Conservation (phyloP, 2,888 invertebrate genomes). For the Conops quadrifasciatus region DNA sequence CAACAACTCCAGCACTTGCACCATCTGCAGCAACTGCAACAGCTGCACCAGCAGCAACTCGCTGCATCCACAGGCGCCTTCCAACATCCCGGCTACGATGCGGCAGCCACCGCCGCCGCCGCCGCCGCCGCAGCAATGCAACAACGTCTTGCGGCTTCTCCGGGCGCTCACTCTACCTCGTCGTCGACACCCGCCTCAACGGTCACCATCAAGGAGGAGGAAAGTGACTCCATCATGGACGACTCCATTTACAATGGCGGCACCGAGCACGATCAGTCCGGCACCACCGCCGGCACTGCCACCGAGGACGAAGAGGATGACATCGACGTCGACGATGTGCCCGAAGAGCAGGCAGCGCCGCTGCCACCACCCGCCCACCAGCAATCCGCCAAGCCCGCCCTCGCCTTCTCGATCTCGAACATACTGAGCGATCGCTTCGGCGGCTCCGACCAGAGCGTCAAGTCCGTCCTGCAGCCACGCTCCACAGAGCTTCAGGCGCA, state of each 20-base stretch:
- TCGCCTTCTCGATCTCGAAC: constrained; percentile 64
- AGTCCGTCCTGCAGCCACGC: not conserved
- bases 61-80: constrained; percentile 53
- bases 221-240: constrained; percentile 61
- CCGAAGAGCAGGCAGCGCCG: constrained; percentile 49
- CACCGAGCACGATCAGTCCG: constrained; percentile 50
- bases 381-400: constrained; percentile 59
- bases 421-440: constrained; percentile 65
- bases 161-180: constrained; percentile 51
- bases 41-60: constrained; percentile 57
- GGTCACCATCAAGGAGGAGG: constrained; percentile 63
- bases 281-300: constrained; percentile 43
- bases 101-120: constrained; percentile 45
- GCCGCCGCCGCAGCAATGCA: constrained; percentile 54
- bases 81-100: constrained; percentile 45
- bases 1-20: constrained; percentile 59
- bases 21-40: constrained; percentile 58
- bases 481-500: not conserved
- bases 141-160: constrained; percentile 53
- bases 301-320: constrained; percentile 53
- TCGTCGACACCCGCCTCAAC: constrained; percentile 55
- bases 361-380: constrained; percentile 56
- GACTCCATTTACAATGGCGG: constrained; percentile 55
- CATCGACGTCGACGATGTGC: constrained; percentile 53
- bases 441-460: constrained; percentile 41